A percentile compares a stretch with the other conserved stretches of the same genome.
phyloP scores from a whole-genome alignment of 2,888 invertebrate species.

The Hemistola chrysoprasaria region DNA sequence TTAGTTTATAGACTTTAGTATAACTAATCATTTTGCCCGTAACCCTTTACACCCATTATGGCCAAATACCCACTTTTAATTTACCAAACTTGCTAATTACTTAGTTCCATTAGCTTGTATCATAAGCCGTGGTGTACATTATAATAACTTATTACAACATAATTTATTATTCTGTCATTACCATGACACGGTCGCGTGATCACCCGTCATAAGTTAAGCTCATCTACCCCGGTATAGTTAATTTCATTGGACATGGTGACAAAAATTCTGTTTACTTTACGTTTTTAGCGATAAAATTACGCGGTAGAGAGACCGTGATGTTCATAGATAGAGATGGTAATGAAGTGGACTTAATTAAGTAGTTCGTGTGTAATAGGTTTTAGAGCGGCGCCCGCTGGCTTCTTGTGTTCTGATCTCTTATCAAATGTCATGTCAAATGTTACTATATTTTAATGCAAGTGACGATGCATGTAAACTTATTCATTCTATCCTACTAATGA shows the following conservation, averaged over 20 bases:
- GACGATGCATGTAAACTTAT: too few species aligned
- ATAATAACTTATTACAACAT: conserved; percentile 80
- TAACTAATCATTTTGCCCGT: too few species aligned
- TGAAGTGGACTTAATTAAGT: conserved; percentile 59
- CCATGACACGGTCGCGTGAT: conserved; percentile 73
- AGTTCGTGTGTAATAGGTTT: conserved; percentile 53
- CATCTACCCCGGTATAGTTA: conserved; percentile 61
- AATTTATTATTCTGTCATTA: conserved; percentile 82
- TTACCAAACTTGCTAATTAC: conserved; percentile 71
- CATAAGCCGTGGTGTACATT: conserved; percentile 66
- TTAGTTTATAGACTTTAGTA: too few species aligned
- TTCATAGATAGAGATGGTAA: conserved; percentile 62
- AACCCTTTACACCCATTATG: conserved; percentile 61
- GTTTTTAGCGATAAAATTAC: conserved; percentile 55
- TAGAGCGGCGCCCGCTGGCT: conserved; percentile 61
- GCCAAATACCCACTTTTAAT: conserved; percentile 54
- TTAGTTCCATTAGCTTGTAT: conserved; percentile 54
- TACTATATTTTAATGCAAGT: too few species aligned
- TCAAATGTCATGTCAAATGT: conserved; percentile 11
- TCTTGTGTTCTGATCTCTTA: conserved; percentile 31
- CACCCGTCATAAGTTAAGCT: conserved; percentile 68
- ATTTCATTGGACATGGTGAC: conserved; percentile 79
- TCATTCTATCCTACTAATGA: too few species aligned
- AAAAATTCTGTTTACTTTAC: conserved; percentile 78
- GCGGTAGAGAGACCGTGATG: conserved; percentile 34